Conservation (phyloP, 2,888 invertebrate species). For the Trichopria drosophilae region DNA sequence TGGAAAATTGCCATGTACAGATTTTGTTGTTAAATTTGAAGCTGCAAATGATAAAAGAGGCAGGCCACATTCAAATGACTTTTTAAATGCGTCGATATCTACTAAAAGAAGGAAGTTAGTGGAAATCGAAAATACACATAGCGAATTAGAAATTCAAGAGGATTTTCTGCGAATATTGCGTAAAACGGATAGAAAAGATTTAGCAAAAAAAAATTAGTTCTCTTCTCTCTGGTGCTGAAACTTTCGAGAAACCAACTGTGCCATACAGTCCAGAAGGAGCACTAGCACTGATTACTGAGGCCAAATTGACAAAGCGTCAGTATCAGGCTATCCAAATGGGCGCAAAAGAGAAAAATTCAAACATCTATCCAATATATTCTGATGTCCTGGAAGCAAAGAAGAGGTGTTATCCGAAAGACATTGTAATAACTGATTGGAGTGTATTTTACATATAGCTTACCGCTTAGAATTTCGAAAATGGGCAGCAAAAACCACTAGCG, state of each 20-base stretch:
- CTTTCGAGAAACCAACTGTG: neutral
- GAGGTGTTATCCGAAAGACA: neutral
- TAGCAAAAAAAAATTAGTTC: neutral
- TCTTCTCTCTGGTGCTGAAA: neutral
- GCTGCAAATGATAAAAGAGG: no score
- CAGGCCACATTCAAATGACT: no score
- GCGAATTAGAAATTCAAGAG: neutral
- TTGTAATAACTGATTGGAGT: neutral
- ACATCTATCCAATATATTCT: neutral
- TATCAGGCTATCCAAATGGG: no score
- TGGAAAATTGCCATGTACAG: slow-evolving; percentile 2
- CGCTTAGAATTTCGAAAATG: slow-evolving; percentile 3
- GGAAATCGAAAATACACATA: neutral
- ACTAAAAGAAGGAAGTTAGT: slow-evolving; percentile 6
- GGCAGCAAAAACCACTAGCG: neutral
- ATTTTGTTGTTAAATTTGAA: no score
- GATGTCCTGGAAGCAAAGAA: neutral
- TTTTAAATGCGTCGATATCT: neutral
- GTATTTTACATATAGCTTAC: no score
- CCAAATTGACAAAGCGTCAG: slow-evolving; percentile 1
- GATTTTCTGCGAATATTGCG: neutral
- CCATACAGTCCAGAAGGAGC: neutral
- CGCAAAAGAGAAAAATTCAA: neutral
- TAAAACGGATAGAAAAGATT: neutral
- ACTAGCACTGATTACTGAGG: neutral